phyloP scores from a whole-genome alignment of 1,140 invertebrate species.

The Bombus ignitus region DNA sequence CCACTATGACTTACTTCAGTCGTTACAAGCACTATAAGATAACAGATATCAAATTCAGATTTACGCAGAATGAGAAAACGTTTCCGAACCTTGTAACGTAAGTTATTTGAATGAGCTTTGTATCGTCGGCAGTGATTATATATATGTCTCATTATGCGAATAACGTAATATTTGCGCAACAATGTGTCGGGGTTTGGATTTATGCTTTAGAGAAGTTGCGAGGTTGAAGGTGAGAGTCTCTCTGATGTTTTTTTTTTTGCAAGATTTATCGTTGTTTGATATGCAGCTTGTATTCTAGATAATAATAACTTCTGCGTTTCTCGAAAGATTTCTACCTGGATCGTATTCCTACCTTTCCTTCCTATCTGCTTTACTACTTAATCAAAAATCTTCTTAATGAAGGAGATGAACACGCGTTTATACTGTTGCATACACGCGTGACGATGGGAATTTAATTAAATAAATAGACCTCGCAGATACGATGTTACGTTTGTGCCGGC shows the following conservation, averaged over 20 bases:
- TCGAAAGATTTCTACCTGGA: not conserved
- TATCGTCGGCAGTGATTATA: too few species aligned
- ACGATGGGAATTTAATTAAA: constrained; percentile 2
- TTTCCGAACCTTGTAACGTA: too few species aligned
- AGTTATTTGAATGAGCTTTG: accelerated
- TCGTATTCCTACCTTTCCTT: not conserved
- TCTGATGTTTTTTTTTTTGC: constrained; percentile 19
- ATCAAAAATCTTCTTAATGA: too few species aligned
- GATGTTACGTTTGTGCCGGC: not conserved
- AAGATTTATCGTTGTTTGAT: constrained; percentile 6
- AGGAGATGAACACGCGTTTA: too few species aligned
- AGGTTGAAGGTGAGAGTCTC: constrained; percentile 30
- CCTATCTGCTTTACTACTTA: too few species aligned
- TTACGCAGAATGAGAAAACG: too few species aligned
- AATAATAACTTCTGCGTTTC: not conserved
- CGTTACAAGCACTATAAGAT: too few species aligned
- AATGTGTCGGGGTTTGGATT: constrained; percentile 39
- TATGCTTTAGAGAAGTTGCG: constrained; percentile 30
- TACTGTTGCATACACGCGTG: too few species aligned
- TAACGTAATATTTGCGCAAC: constrained; percentile 18
- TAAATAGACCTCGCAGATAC: not conserved
- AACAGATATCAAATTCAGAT: too few species aligned
- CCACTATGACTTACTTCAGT: too few species aligned
- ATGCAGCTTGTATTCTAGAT: not conserved
- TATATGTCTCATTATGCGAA: not conserved